Conservation (phyloP, 2,113 vertebrate genomes). For the Oreochromis aureus region DNA sequence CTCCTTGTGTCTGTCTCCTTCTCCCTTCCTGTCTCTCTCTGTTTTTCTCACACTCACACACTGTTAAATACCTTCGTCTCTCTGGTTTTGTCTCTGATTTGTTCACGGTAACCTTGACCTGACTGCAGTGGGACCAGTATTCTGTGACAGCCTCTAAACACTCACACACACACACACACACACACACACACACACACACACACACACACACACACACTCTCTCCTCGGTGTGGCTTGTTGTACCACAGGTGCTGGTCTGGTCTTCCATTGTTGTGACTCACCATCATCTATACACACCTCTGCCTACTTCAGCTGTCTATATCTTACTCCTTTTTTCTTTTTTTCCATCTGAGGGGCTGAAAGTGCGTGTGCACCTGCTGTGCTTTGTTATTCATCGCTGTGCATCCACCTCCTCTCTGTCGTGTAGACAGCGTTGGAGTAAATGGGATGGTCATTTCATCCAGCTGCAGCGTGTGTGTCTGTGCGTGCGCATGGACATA, state of each 20-base stretch:
- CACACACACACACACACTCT: background rate
- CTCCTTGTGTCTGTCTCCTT: background rate
- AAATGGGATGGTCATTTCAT: background rate
- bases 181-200: too few relatives aligned
- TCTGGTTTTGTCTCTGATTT: background rate
- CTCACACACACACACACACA: too few relatives aligned
- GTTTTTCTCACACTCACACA: background rate
- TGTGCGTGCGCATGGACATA: background rate
- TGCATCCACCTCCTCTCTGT: background rate
- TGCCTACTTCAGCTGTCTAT: background rate
- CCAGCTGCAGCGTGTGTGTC: background rate
- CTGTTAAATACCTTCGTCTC: background rate
- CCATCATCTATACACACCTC: background rate
- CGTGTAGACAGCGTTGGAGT: background rate
- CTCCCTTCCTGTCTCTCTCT: background rate
- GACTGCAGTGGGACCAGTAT: background rate
- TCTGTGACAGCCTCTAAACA: background rate
- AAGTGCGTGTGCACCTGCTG: background rate
- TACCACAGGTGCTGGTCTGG: background rate
- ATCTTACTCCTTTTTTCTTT: background rate
- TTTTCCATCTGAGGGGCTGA: background rate
- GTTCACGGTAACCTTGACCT: conserved; percentile 17
- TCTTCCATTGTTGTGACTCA: background rate
- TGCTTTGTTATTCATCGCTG: background rate
- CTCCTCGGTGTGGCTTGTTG: background rate